These are phyloP conservation scores for Enoplosus armatus DNA, from an alignment of 2,797 vertebrate species.

Conservation along the genomic window DNA sequence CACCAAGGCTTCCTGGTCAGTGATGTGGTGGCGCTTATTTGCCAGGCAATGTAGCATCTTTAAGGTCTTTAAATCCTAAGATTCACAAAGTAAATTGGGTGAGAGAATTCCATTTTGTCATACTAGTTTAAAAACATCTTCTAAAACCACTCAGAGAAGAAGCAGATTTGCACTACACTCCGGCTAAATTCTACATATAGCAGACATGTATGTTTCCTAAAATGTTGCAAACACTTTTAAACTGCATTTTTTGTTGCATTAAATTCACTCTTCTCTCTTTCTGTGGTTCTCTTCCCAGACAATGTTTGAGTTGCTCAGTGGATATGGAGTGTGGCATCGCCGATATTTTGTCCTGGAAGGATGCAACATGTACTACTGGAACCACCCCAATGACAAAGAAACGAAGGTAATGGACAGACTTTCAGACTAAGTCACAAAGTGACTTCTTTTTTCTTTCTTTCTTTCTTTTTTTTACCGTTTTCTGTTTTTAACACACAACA, in stretches of 20 bases:
- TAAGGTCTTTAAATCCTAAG: neutral
- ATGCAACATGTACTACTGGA: constrained; percentile 83
- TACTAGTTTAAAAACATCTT: neutral
- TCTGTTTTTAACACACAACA: constrained; percentile 6
- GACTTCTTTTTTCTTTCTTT: too few relatives aligned
- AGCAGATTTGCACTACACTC: neutral
- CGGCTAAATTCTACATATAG: neutral
- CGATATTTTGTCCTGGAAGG: constrained; percentile 83
- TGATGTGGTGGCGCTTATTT: neutral
- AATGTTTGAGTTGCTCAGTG: constrained; percentile 86
- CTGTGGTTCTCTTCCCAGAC: constrained; percentile 73
- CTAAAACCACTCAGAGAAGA: neutral
- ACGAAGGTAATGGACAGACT: constrained; percentile 74
- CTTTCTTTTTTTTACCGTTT: too few relatives aligned
- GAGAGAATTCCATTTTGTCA: neutral
- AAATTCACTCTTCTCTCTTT: neutral
- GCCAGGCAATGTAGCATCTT: neutral
- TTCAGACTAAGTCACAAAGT: neutral
- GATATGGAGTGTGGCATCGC: constrained; percentile 86
- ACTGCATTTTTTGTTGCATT: neutral
- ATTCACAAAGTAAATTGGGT: neutral
- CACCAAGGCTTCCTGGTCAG: constrained; percentile 88
- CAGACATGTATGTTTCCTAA: neutral
- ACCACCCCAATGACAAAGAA: constrained; percentile 84
- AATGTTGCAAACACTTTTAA: neutral